Evolutionary conservation across 2,888 invertebrate species (phyloP), one percentile per base, ranked within the genome.

Genomic region (Proisotoma minuta): DNA sequence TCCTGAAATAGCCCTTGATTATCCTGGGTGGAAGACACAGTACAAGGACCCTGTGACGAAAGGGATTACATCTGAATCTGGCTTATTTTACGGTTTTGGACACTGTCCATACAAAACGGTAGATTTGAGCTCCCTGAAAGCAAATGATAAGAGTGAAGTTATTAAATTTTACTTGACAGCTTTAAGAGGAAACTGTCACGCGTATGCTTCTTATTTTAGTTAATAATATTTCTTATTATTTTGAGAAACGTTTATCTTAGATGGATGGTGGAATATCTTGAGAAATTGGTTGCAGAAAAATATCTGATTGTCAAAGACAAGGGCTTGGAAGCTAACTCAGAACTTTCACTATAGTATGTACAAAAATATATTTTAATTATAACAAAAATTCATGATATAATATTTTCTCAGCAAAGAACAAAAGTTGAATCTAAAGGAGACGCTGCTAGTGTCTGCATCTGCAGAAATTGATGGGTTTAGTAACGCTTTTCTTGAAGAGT

Each of bases 11-110:
- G 49, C 23, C 3, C 23, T 49, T 20, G 49, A 49, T n/a, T 49
- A 49, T n/a, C 49, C 49, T 4, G 49, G 49, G 18, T 49, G 49
- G 49, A 49, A 49, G 15, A 49, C 49, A 4, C 49, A 49, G 15
- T 49, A 20, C 24, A 49, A 18, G 4, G 24, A 15, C 8, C 49
- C 49, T 22, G 23, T 15, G 4, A 23, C 4, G 15, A 24, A 24
- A 15, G 23, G 22, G 18, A 5, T 49, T 4, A 15, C 23, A 20
- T 15, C 18, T 23, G 22, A 20, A 5, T 22, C 8, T 24, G 23
- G 23, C 3, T 22, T 49, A 4, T 49, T 49, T 24, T 49, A 22
- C 15, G 49, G 49, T 4, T 49, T 49, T 23, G 49, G 49, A 20
- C 18, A 49, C 49, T 49, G 49, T 22, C 49, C 49, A 3, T 22